phyloP scores from a whole-genome alignment of 1,140 invertebrate species.

The Euglossa dilemma region DNA sequence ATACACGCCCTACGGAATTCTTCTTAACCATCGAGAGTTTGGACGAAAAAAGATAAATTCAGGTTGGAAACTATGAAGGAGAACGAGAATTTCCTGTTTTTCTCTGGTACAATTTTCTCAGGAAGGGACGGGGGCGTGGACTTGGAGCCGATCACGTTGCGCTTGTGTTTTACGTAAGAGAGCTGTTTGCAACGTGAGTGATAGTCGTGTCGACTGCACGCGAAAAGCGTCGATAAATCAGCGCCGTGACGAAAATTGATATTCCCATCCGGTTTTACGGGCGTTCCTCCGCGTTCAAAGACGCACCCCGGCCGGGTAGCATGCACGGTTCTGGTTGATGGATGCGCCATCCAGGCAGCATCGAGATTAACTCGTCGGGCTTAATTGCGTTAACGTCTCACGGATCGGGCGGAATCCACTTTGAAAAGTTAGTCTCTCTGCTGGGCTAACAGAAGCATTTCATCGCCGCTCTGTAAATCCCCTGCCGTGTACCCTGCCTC shows the following conservation, averaged over 20 bases:
- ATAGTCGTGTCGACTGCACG: neutral
- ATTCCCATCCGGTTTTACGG: neutral
- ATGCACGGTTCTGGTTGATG: neutral
- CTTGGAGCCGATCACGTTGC: neutral
- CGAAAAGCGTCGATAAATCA: constrained; percentile 6
- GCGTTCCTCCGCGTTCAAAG: neutral
- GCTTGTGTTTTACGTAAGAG: neutral
- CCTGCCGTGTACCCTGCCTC: neutral
- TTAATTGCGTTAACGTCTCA: constrained; percentile 40
- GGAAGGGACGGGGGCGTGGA: too few relatives aligned
- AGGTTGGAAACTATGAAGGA: neutral
- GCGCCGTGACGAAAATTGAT: neutral
- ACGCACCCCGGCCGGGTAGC: neutral
- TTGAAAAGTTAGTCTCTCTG: constrained; percentile 15
- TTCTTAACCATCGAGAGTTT: too few relatives aligned
- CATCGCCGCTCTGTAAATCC: constrained; percentile 2
- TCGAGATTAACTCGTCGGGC: constrained; percentile 8
- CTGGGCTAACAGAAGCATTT: neutral
- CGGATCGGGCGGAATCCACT: constrained; percentile 17
- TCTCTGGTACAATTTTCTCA: neutral
- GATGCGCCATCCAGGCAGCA: neutral
- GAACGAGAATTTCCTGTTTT: neutral
- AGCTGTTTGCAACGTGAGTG: neutral
- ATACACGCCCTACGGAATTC: neutral
- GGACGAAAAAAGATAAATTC: too few relatives aligned